Evolutionary conservation across 2,113 vertebrate species (phyloP).

Genomic region (Ceratotherium simum): DNA sequence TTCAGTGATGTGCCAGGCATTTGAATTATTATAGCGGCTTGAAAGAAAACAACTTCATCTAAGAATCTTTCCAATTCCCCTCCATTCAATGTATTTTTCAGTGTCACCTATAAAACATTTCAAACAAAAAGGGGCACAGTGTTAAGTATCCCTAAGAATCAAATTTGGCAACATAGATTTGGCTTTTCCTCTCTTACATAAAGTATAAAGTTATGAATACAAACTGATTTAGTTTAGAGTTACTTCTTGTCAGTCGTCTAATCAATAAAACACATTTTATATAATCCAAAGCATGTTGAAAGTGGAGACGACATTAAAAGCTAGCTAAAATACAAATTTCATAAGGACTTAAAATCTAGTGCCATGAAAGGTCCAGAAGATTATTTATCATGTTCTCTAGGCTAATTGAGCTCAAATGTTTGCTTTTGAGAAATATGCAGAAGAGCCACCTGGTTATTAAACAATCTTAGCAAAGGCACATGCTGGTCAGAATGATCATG

Average conservation of each 20-base stretch:
- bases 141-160: neutral
- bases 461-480: neutral
- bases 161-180: neutral
- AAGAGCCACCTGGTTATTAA: neutral
- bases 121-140: neutral
- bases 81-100: conserved; percentile 15
- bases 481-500: neutral
- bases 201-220: conserved; percentile 7
- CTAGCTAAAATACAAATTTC: neutral
- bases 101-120: neutral
- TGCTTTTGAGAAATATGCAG: neutral
- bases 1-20: neutral
- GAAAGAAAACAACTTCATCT: conserved; percentile 40
- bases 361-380: neutral
- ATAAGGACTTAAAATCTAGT: conserved; percentile 20
- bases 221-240: conserved; percentile 39
- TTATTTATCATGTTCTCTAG: neutral
- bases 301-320: conserved; percentile 32
- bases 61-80: neutral
- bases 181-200: neutral
- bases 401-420: conserved; percentile 42
- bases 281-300: neutral
- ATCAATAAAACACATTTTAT: conserved; percentile 32
- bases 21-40: neutral
- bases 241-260: conserved; percentile 20